Conservation (phyloP, 2,888 invertebrate species). For the Acrobasis suavella region DNA sequence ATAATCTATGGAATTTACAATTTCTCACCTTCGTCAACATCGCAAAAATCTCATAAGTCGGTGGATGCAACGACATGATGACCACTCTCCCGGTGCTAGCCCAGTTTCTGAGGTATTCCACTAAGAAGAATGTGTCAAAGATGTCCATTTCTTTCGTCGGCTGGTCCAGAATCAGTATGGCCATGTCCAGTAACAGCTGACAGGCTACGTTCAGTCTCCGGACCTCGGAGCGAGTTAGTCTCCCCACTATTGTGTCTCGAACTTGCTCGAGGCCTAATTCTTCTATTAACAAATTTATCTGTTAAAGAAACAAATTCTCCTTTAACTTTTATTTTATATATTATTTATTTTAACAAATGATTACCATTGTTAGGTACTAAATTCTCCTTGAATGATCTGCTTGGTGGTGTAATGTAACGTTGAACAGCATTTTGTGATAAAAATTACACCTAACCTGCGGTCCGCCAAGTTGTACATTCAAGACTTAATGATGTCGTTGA, state of each 20-base stretch:
- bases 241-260: conserved; percentile 91
- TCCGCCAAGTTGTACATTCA: too few species aligned
- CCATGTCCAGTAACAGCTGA: conserved; percentile 92
- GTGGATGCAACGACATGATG: conserved; percentile 95
- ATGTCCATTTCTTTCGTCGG: conserved; percentile 95
- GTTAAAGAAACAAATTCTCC: conserved; percentile 41
- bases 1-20: neutral
- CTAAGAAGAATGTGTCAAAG: conserved; percentile 96
- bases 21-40: conserved; percentile 89
- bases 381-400: too few species aligned
- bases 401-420: too few species aligned
- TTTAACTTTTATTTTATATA: too few species aligned
- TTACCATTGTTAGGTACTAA: too few species aligned
- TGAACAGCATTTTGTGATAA: too few species aligned
- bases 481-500: too few species aligned
- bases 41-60: conserved; percentile 96
- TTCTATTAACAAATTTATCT: conserved; percentile 94
- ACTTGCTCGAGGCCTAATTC: conserved; percentile 96
- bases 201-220: conserved; percentile 94
- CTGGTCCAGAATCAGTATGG: conserved; percentile 93
- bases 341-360: too few species aligned
- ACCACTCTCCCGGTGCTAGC: conserved; percentile 91
- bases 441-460: too few species aligned
- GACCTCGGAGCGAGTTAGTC: conserved; percentile 93
- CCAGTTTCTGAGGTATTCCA: conserved; percentile 97